phyloP scores from a whole-genome alignment of 1,140 invertebrate genomes.

The Melanaphis sacchari region DNA sequence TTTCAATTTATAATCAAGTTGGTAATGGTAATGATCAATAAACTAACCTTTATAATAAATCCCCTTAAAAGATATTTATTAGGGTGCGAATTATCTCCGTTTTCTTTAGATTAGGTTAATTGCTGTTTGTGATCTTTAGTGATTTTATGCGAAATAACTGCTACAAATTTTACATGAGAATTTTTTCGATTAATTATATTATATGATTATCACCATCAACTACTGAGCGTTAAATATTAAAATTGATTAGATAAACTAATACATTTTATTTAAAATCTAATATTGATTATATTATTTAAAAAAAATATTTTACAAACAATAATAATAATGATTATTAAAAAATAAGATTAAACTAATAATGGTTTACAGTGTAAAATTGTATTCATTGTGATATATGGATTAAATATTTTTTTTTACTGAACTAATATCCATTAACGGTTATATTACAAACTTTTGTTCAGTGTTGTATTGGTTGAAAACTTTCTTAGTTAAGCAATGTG shows the following conservation, averaged over 20 bases:
- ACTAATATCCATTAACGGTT: background rate
- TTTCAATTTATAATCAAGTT: background rate
- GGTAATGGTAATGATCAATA: background rate
- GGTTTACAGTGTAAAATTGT: background rate
- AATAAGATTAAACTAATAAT: background rate
- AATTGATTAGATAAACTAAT: background rate
- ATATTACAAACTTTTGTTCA: constrained; percentile 5
- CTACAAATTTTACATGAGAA: background rate
- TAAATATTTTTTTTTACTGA: background rate
- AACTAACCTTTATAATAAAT: background rate
- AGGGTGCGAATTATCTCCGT: background rate
- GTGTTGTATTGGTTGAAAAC: background rate
- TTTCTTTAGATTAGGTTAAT: background rate
- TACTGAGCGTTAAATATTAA: background rate
- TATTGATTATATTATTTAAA: background rate
- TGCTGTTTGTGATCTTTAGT: background rate
- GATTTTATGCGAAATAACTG: background rate
- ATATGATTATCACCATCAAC: too few species aligned
- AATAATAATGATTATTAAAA: background rate
- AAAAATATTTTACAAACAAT: background rate
- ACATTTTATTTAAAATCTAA: background rate
- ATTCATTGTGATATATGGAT: background rate
- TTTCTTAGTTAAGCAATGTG: background rate
- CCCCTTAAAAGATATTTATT: background rate
- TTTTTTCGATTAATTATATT: background rate